These are phyloP conservation scores for Ophioninae sp. DNA, from an alignment of 2,888 invertebrate species.

Conservation along the genomic window DNA sequence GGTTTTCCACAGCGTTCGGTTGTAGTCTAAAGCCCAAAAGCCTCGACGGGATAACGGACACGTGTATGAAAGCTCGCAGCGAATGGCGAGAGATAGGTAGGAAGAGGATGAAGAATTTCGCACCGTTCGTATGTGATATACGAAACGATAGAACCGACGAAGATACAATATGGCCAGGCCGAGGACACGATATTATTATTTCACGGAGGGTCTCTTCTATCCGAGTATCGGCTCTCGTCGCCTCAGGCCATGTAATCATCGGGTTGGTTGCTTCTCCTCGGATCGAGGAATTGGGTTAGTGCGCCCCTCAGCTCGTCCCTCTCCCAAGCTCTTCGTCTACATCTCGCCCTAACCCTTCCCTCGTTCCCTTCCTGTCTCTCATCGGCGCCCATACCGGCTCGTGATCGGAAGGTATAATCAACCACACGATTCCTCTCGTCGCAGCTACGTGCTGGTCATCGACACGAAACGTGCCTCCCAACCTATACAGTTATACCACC, in stretches of 20 bases:
- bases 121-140: constrained; percentile 27
- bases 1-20: constrained; percentile 69
- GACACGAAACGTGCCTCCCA: constrained; percentile 41
- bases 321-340: background rate
- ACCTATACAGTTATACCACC: constrained; percentile 20
- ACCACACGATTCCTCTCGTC: constrained; percentile 53
- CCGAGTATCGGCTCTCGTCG: constrained; percentile 69
- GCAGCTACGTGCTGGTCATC: constrained; percentile 48
- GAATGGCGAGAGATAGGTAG: constrained; percentile 5
- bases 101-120: constrained; percentile 32
- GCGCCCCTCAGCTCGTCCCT: constrained; percentile 5
- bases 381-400: constrained; percentile 50
- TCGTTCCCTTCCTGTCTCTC: background rate
- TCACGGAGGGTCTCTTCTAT: constrained; percentile 66
- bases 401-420: constrained; percentile 65
- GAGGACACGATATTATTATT: constrained; percentile 73
- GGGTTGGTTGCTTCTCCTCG: constrained; percentile 66
- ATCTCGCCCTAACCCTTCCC: background rate
- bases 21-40: constrained; percentile 29
- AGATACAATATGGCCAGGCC: constrained; percentile 36
- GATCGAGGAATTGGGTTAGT: constrained; percentile 60
- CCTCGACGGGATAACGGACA: constrained; percentile 15
- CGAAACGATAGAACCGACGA: constrained; percentile 20
- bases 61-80: constrained; percentile 26
- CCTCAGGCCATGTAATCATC: constrained; percentile 73